These are phyloP conservation scores for Megaptera novaeangliae DNA, from an alignment of 2,113 vertebrate genomes.

Conservation along the genomic window DNA sequence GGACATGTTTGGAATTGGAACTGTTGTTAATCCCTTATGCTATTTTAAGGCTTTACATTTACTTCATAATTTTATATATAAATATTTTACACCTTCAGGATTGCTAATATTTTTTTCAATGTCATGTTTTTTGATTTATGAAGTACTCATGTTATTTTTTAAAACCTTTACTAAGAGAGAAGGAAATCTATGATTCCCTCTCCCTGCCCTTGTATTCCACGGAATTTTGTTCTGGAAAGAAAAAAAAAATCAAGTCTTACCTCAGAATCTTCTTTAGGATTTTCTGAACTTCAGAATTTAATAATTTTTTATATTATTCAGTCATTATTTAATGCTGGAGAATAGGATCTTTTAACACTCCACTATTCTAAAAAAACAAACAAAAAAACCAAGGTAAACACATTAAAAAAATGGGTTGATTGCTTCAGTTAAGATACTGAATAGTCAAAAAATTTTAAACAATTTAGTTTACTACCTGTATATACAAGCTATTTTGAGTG, in stretches of 20 bases:
- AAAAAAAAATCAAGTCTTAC: neutral
- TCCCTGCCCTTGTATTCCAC: neutral
- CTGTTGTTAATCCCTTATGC: neutral
- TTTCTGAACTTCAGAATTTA: constrained; percentile 6
- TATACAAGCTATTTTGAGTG: neutral
- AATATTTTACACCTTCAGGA: neutral
- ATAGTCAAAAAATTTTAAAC: neutral
- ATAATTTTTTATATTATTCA: neutral
- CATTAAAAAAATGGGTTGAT: neutral
- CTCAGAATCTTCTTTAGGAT: neutral
- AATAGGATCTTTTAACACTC: neutral
- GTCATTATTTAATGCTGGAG: neutral
- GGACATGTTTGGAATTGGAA: neutral
- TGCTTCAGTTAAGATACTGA: neutral
- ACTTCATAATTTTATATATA: constrained; percentile 2
- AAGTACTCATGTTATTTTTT: neutral
- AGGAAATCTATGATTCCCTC: neutral
- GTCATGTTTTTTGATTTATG: constrained; percentile 11
- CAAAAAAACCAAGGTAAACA: neutral
- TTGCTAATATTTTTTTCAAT: neutral
- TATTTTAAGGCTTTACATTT: constrained; percentile 36
- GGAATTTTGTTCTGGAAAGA: neutral
- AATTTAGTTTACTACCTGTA: neutral
- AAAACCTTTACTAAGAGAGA: neutral
- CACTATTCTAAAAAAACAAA: neutral